Base-by-base conservation (phyloP, 2,797 vertebrate genomes). In the Anabacerthia variegaticeps region DNA sequence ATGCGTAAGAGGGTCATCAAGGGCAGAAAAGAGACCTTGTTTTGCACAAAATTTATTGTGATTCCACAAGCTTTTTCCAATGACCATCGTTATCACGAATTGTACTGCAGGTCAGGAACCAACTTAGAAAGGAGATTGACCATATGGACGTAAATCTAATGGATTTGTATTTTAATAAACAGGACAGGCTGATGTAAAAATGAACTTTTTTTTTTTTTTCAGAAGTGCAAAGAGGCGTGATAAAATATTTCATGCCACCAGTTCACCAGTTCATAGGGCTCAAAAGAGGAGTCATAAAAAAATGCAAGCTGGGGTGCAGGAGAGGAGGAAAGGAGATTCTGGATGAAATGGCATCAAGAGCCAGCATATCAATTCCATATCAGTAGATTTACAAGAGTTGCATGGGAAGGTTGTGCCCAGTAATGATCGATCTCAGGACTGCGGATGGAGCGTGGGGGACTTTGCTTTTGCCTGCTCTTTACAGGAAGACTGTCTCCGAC, bases 141-240 rank as follows among this genome's bases (percentile, higher is more conserved):
- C 96, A 95, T 91, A 96, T 92, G 93, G 92, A 93, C 28, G 3
- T 81, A 78, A 96, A 95, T 73, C 68, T 88, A 93, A 96, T 92
- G 92, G 89, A 96, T 97, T 94, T 97, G 92, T 96, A 87, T 95
- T 96, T 96, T 96, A 93, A 96, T 95, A 95, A 91, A 95, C 75
- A 93, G 88, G 83, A 86, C 20, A 65, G 82, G 83, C 83, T 97
- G 91, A 91, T 7, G 9, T 94, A 96, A 96, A 97, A 95, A 17
- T 26, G 37, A 58, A 36, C 9, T 48, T 49, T 21, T 55, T 95
- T 48, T 46, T 26, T 61, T 95, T 59, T 95, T 97, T 95, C n/a
- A 28, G 19, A 69, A 81, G 76, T 73, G 78, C 90, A 71, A 94
- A 95, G 92, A 96, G 85, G 84, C 63, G 2, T 65, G 79, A 68